Evolutionary conservation across 2,888 invertebrate species (phyloP).

Genomic region (Euspilapteryx auroguttella): DNA sequence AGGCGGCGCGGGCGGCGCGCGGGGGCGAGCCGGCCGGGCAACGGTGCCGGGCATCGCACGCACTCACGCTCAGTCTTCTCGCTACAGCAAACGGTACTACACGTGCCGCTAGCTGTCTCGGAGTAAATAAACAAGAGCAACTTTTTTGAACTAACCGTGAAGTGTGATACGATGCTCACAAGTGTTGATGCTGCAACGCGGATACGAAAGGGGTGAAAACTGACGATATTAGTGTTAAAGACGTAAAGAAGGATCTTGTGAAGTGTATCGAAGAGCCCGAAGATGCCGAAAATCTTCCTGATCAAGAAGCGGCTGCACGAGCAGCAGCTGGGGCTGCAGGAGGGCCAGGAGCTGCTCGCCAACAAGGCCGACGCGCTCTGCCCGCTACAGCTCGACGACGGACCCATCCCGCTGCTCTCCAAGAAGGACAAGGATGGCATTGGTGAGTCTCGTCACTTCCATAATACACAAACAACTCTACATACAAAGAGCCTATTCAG

Average conservation of each 20-base stretch:
- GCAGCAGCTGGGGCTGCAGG: slow-evolving; percentile 84
- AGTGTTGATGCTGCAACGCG: slow-evolving; percentile 17
- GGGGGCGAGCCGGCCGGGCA: slow-evolving; percentile 55
- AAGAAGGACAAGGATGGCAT: slow-evolving; percentile 46
- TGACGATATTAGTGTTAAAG: slow-evolving; percentile 42
- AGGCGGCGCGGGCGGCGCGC: slow-evolving; percentile 35
- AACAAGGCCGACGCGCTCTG: slow-evolving; percentile 65
- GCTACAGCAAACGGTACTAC: slow-evolving; percentile 57
- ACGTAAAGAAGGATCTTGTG: slow-evolving; percentile 45
- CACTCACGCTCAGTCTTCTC: slow-evolving; percentile 46
- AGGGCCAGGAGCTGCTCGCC: slow-evolving; percentile 76
- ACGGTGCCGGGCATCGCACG: slow-evolving; percentile 56
- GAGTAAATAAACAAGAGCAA: slow-evolving; percentile 40
- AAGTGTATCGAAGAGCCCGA: slow-evolving; percentile 34
- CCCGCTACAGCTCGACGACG: slow-evolving; percentile 59
- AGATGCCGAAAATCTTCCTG: slow-evolving; percentile 92
- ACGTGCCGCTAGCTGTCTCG: slow-evolving; percentile 49
- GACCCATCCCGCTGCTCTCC: slow-evolving; percentile 65
- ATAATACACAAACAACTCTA: too few relatives aligned
- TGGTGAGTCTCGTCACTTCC: slow-evolving; percentile 39
- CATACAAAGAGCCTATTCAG: slow-evolving; percentile 15
- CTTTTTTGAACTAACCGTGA: slow-evolving; percentile 48
- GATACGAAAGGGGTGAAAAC: slow-evolving; percentile 22
- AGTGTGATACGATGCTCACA: slow-evolving; percentile 51
- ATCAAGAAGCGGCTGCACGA: slow-evolving; percentile 90